Base-by-base conservation (phyloP, 2,888 invertebrate species). In the Ephialtes manifestator region DNA sequence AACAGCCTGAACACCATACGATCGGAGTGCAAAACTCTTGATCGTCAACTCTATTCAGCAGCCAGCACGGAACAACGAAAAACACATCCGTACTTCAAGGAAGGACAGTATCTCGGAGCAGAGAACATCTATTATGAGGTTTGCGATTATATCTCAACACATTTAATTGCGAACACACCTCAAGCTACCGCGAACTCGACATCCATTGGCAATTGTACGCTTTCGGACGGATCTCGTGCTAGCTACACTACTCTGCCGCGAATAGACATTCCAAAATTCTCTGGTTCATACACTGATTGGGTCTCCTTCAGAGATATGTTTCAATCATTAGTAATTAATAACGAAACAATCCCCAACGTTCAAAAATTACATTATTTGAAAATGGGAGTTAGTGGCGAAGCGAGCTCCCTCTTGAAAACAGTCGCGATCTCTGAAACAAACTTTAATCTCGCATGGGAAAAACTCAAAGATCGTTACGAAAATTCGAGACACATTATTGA, bases 401-500 rank as follows among this genome's bases (percentile, higher is more conserved):
- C 81, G 7, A 71, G n/a, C 4, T 46, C 24, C 2, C 20, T 7
- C 53, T 60, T 85, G 39, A 70, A 79, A 55, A 74, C 74, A n/a
- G 31, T 85, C 4, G 4, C 82, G 1, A 53, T 85, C 28, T 63
- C 85, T 18, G 78, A 15, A 0, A 74, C 65, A 18, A 83, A 82
- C 28, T 85, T 80, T 35, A 11, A 65, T 4, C 39, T 72, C 1
- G 77, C 82, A 11, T 87, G 85, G 79, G 13, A 68, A 1, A 15
- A 28, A 11, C 51, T 87, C 0, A 60, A 35, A 11, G 80, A 71
- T 28, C 74, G 74, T 8, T 84, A 24, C 24, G 24, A 24, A 2
- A 24, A 24, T 24, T 24, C 24, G 24, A 1, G 24, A 24, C 24
- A 24, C 2, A 24, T 24, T 1, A 24, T 24, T 1, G 24, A 24